Conservation (phyloP, 2,888 invertebrate species). For the Erpobdella octoculata region DNA sequence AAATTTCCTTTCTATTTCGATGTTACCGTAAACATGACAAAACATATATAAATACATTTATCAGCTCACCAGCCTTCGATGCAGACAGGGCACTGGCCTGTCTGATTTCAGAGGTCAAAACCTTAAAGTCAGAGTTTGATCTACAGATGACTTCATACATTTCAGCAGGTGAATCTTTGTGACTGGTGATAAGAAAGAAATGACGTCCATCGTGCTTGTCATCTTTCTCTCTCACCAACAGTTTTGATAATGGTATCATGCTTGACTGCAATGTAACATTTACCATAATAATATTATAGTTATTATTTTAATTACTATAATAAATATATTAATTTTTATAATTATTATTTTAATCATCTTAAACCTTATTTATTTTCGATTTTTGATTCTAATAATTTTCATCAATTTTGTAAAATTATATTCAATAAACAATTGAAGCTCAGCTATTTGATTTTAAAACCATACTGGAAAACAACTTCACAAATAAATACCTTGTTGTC, state of each 20-base stretch:
- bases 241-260: slow-evolving; percentile 80
- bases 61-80: slow-evolving; percentile 57
- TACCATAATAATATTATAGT: not conserved
- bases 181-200: slow-evolving; percentile 84
- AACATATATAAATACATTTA: too few species aligned
- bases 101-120: slow-evolving; percentile 80
- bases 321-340: not conserved
- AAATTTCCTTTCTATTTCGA: too few species aligned
- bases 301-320: not conserved
- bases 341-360: not conserved
- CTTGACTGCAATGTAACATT: slow-evolving; percentile 62
- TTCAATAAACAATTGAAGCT: not conserved
- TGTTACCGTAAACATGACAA: too few species aligned
- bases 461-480: too few species aligned
- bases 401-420: not conserved
- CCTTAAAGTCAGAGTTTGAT: slow-evolving; percentile 78
- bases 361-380: not conserved
- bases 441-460: too few species aligned
- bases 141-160: slow-evolving; percentile 85
- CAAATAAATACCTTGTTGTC: slow-evolving; percentile 81
- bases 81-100: slow-evolving; percentile 72
- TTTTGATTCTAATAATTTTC: not conserved
- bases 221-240: slow-evolving; percentile 85
- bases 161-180: slow-evolving; percentile 71
- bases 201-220: slow-evolving; percentile 74